These are phyloP conservation scores for Natator depressus DNA, from an alignment of 2,113 vertebrate species.

Conservation along the genomic window DNA sequence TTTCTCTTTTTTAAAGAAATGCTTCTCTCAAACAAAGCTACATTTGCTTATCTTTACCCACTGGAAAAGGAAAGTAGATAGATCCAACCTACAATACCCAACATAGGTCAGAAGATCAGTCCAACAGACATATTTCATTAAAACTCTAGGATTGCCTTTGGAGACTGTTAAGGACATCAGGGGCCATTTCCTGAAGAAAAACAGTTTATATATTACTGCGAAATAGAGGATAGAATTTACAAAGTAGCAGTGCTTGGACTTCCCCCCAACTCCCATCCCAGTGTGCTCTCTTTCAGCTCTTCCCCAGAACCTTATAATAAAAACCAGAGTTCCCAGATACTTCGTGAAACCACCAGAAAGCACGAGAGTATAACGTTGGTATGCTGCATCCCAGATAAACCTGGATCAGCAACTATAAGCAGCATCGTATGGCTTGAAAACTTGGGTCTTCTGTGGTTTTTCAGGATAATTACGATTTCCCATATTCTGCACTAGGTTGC, in stretches of 20 bases:
- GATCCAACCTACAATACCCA: constrained; percentile 24
- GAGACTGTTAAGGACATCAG: not conserved
- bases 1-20: not conserved
- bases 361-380: rapidly evolving
- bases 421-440: rapidly evolving
- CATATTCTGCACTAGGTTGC: not conserved
- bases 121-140: not conserved
- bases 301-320: not conserved
- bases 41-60: constrained; percentile 67
- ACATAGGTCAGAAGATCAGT: constrained; percentile 33
- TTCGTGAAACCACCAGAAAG: not conserved
- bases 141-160: not conserved
- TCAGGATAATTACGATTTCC: not conserved
- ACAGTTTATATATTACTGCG: constrained; percentile 1
- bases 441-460: not conserved
- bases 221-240: not conserved
- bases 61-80: constrained; percentile 67
- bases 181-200: not conserved
- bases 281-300: rapidly evolving
- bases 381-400: not conserved
- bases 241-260: not conserved
- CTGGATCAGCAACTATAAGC: rapidly evolving
- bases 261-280: not conserved
- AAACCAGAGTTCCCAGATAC: not conserved
- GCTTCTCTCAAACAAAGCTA: constrained; percentile 43